Evolutionary conservation across 2,888 invertebrate genomes (phyloP).

Genomic region (Gymnocheta viridis): DNA sequence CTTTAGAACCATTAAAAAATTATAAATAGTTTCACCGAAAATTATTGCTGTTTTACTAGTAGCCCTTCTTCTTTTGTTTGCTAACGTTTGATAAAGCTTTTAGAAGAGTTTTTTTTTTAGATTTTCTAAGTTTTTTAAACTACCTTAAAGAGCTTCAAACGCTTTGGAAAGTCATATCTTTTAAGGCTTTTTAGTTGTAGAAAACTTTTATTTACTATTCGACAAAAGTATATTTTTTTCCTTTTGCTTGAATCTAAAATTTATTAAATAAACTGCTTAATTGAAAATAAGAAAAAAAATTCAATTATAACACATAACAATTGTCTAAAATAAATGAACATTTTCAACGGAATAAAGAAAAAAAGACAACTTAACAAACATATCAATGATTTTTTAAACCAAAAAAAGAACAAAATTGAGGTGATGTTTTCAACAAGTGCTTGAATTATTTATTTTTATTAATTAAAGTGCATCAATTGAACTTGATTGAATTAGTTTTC

Average conservation of each 20-base stretch:
- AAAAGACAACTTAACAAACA: background rate
- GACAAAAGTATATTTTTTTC: too few species aligned
- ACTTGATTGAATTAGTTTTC: constrained; percentile 1
- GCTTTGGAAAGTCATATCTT: too few species aligned
- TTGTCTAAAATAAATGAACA: background rate
- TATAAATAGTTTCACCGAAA: too few species aligned
- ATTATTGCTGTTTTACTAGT: too few species aligned
- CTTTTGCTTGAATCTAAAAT: background rate
- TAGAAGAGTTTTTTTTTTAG: too few species aligned
- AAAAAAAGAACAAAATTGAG: constrained; percentile 6
- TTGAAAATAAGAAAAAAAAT: background rate
- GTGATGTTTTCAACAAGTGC: constrained; percentile 44
- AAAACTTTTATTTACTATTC: too few species aligned
- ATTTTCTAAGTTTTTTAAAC: too few species aligned
- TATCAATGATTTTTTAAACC: constrained; percentile 12
- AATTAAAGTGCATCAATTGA: constrained; percentile 38
- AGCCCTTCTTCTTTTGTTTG: too few species aligned
- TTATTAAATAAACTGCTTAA: background rate
- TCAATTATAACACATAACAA: background rate
- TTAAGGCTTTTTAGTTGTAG: too few species aligned
- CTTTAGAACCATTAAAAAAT: too few species aligned
- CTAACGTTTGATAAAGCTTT: too few species aligned
- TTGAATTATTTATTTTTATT: background rate
- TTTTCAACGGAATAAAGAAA: background rate
- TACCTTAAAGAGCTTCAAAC: too few species aligned